A percentile compares a stretch with the other conserved stretches of the same genome.
Conservation (phyloP, 2,888 invertebrate genomes). For the Chrysolina haemoptera region DNA sequence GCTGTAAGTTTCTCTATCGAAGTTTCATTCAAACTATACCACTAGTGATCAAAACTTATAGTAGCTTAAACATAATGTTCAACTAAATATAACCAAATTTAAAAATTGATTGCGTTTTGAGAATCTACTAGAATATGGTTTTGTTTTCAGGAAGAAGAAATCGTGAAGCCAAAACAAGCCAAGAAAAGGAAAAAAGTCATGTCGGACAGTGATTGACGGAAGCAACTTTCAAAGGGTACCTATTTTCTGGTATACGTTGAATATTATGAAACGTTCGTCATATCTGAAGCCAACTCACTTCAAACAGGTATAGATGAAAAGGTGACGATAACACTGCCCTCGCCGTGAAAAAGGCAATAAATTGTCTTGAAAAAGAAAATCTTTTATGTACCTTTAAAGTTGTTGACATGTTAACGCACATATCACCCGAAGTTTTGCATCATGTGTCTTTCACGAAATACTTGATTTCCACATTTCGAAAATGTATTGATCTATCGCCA, state of each 20-base stretch:
- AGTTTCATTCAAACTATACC: too few species aligned
- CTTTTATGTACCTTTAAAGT: constrained; percentile 57
- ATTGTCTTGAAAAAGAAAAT: constrained; percentile 49
- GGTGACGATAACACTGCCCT: constrained; percentile 60
- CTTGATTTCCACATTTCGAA: background rate
- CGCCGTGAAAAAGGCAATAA: constrained; percentile 54
- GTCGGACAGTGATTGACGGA: constrained; percentile 93
- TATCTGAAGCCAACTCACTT: constrained; percentile 49
- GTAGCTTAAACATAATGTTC: too few species aligned
- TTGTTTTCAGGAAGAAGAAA: constrained; percentile 85
- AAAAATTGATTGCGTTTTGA: too few species aligned
- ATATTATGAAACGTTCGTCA: constrained; percentile 44
- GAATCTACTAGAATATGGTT: constrained; percentile 33
- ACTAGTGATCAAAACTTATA: too few species aligned
- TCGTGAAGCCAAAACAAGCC: constrained; percentile 90
- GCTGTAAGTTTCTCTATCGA: too few species aligned
- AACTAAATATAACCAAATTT: too few species aligned
- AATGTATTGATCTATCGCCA: background rate
- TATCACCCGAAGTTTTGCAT: constrained; percentile 21
- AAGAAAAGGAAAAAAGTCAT: constrained; percentile 93
- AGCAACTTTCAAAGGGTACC: constrained; percentile 41
- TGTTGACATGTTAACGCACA: constrained; percentile 39
- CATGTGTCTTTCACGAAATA: background rate
- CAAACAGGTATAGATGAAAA: constrained; percentile 23
- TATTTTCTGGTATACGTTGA: constrained; percentile 40